Evolutionary conservation across 2,797 vertebrate genomes (phyloP), one percentile per base, ranked within the genome.

Genomic region (Macroramphosus scolopax): DNA sequence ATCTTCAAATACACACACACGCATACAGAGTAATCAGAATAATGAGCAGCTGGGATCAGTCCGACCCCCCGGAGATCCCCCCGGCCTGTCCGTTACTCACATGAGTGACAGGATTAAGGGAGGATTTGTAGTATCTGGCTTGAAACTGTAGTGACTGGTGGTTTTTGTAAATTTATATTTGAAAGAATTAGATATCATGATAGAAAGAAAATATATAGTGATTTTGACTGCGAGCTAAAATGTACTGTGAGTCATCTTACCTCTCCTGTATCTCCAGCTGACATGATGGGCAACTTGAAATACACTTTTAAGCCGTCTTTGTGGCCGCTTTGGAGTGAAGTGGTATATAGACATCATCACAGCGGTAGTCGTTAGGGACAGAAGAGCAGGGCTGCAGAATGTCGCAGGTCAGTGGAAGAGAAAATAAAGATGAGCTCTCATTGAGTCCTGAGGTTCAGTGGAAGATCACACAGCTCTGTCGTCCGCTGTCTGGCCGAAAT

Each of bases 71-170:
- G 46, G 20, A 64, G 68, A 76, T 81, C 63, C 53, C 74, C 70
- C 45, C 13, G 25, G 53, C 45, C 54, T 70, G 59, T 66, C 63
- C 13, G 29, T 65, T 72, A 59, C 41, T 73, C 55, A 54, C 65
- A 72, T 62, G 68, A 77, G 51, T 71, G 70, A 75, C 41, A 39
- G 63, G 75, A 82, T 77, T 77, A 77, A 50, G 16, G 6, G 38
- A 59, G 66, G 66, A 81, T 79, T 75, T 80, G 62, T 53, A 18
- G 62, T 48, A 59, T 59, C 45, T 22, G 20, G 20, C 31, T 65
- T 69, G 46, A 71, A 72, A 38, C 68, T 30, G 32, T 36, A 68
- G 30, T 28, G 47, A 59, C 51, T 75, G 36, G 15, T 54, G 29
- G 49, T 53, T n/a, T n/a, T n/a, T n/a, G n/a, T n/a, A n/a, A n/a